phyloP scores from a whole-genome alignment of 1,140 invertebrate genomes.

The Drosophila fuyamai region DNA sequence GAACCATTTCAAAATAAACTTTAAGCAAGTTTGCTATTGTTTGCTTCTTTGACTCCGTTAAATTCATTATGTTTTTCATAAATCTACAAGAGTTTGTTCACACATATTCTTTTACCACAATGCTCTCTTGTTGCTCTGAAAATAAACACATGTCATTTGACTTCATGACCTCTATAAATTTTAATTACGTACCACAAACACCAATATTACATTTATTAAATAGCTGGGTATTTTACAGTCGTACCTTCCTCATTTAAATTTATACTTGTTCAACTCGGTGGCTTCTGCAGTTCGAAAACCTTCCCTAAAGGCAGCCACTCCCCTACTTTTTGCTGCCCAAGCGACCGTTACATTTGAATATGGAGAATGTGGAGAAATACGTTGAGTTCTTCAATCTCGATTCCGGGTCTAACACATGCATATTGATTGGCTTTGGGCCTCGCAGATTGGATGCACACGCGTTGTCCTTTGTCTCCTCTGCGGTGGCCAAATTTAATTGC shows the following conservation, averaged over 20 bases:
- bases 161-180: no score
- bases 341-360: slow-evolving; percentile 71
- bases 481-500: slow-evolving; percentile 66
- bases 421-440: slow-evolving; percentile 5
- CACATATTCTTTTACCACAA: no score
- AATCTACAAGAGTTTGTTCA: no score
- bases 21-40: no score
- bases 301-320: slow-evolving; percentile 24
- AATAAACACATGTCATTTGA: no score
- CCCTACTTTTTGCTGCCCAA: slow-evolving; percentile 9
- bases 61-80: no score
- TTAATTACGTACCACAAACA: no score
- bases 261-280: slow-evolving; percentile 12
- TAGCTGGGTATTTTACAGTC: slow-evolving; percentile 13
- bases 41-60: no score
- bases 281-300: slow-evolving; percentile 29
- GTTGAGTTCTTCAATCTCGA: slow-evolving; percentile 10
- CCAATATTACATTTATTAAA: no score
- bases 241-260: neutral
- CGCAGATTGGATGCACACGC: slow-evolving; percentile 24
- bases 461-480: slow-evolving; percentile 18
- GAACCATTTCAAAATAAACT: no score
- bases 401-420: slow-evolving; percentile 1
- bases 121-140: no score
- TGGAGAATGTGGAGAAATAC: neutral